Conservation (phyloP, 2,888 invertebrate genomes). For the Osmoderma eremita region DNA sequence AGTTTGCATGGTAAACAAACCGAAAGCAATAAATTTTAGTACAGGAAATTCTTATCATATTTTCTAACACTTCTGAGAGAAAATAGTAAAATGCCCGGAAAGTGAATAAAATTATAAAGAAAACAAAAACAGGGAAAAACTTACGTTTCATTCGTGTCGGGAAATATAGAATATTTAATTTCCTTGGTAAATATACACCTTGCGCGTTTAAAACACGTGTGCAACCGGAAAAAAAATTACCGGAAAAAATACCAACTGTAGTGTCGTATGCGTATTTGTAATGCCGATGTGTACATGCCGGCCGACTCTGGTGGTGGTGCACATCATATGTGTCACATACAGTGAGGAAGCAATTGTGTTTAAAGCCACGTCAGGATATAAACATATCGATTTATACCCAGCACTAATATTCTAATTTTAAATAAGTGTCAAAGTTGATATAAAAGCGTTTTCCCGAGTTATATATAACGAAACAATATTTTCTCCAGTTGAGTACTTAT, state of each 20-base stretch:
- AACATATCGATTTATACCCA: constrained; percentile 31
- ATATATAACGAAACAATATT: not conserved
- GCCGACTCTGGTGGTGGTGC: constrained; percentile 7
- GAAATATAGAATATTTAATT: not conserved
- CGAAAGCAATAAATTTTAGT: too few relatives aligned
- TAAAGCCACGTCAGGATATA: constrained; percentile 33
- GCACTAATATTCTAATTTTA: constrained; percentile 31
- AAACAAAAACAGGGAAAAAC: not conserved
- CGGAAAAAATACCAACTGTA: constrained; percentile 24
- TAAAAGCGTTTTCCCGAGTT: constrained; percentile 7
- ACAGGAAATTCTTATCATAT: too few relatives aligned
- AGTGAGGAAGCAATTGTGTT: constrained; percentile 33
- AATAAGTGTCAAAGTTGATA: constrained; percentile 34
- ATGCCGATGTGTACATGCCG: not conserved
- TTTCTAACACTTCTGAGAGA: not conserved
- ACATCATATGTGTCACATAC: constrained; percentile 34
- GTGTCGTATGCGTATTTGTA: not conserved
- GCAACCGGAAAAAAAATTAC: constrained; percentile 22
- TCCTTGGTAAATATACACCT: not conserved
- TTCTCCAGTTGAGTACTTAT: constrained; percentile 5
- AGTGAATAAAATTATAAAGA: not conserved
- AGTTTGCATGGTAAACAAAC: too few relatives aligned
- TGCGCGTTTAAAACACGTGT: constrained; percentile 9
- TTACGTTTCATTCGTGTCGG: constrained; percentile 8
- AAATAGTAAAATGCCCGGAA: not conserved